phyloP scores from a whole-genome alignment of 2,888 invertebrate genomes.

The Spilosoma lubricipeda region DNA sequence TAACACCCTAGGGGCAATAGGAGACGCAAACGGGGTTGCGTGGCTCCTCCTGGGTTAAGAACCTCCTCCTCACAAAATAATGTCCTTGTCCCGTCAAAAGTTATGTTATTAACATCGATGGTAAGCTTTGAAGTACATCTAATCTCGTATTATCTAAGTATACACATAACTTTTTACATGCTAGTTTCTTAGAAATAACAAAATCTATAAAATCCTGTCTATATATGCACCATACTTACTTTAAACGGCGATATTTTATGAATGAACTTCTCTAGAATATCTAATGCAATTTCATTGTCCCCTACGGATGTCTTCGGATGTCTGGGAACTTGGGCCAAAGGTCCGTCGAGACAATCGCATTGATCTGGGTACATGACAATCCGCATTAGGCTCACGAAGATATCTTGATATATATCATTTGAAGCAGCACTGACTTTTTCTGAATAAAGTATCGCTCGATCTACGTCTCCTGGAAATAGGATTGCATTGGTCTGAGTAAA shows the following conservation, averaged over 20 bases:
- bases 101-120: neutral
- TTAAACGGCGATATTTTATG: constrained; percentile 93
- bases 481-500: neutral
- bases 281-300: constrained; percentile 92
- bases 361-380: constrained; percentile 77
- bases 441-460: constrained; percentile 95
- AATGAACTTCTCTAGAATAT: constrained; percentile 93
- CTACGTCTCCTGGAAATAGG: constrained; percentile 87
- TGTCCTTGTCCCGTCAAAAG: neutral
- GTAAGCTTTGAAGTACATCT: neutral
- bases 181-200: neutral
- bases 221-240: constrained; percentile 69
- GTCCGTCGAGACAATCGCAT: constrained; percentile 70
- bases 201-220: neutral
- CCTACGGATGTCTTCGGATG: constrained; percentile 89
- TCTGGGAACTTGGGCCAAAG: constrained; percentile 76
- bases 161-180: neutral
- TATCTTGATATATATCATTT: constrained; percentile 76
- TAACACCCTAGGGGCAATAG: too few relatives aligned
- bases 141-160: neutral
- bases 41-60: too few relatives aligned
- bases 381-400: constrained; percentile 88
- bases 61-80: neutral
- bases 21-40: too few relatives aligned
- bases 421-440: constrained; percentile 87